A percentile compares a stretch with the other conserved stretches of the same genome.
Conservation (phyloP, 2,888 invertebrate genomes). For the Nematopogon swammerdamellus region DNA sequence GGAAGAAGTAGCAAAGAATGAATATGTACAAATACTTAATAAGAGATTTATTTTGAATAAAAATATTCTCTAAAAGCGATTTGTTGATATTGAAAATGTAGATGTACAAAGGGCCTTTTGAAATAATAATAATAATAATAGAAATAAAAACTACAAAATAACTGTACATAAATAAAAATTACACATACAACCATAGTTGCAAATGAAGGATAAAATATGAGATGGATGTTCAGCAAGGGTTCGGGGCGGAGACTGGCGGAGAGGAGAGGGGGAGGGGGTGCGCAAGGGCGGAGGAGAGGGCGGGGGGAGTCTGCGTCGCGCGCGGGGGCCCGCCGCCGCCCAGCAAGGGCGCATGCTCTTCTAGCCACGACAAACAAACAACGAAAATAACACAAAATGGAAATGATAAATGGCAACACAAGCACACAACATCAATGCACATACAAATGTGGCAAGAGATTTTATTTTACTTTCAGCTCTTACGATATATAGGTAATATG, state of each 20-base stretch:
- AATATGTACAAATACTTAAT: no score
- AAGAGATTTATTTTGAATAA: no score
- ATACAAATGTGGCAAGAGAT: neutral
- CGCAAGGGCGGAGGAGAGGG: slow-evolving; percentile 1
- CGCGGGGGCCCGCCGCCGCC: slow-evolving; percentile 12
- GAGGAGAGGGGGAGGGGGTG: neutral
- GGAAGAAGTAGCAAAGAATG: no score
- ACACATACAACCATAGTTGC: no score
- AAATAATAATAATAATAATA: no score
- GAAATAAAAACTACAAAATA: no score
- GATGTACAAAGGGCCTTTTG: no score
- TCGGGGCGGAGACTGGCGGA: slow-evolving; percentile 12
- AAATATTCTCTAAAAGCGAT: no score
- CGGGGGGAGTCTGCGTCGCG: slow-evolving; percentile 7
- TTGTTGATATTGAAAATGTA: no score
- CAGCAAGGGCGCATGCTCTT: slow-evolving; percentile 43
- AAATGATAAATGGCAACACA: slow-evolving; percentile 10
- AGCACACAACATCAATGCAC: slow-evolving; percentile 17
- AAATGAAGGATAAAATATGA: neutral
- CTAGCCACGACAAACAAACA: slow-evolving; percentile 3
- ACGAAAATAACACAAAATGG: slow-evolving; percentile 6
- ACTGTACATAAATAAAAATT: no score
- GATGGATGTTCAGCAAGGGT: neutral
- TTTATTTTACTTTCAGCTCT: neutral
- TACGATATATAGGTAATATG: no score